Evolutionary conservation across 2,797 vertebrate genomes (phyloP).

Genomic region (Megaceryle alcyon): DNA sequence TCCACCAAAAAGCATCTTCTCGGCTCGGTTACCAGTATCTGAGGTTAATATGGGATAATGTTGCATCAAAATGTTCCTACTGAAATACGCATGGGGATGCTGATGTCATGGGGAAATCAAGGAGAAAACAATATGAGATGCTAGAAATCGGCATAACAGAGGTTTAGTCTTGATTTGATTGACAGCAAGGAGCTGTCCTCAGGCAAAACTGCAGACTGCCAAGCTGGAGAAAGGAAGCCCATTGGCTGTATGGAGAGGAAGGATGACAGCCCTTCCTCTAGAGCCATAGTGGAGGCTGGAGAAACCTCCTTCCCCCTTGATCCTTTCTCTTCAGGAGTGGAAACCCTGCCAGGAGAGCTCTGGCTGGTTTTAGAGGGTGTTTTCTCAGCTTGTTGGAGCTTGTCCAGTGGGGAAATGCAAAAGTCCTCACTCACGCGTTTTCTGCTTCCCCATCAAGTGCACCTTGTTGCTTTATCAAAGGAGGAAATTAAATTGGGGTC

Average conservation of each 20-base stretch:
- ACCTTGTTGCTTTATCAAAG: not conserved
- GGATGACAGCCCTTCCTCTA: not conserved
- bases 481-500: not conserved
- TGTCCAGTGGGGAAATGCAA: not conserved
- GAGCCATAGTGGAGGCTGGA: not conserved
- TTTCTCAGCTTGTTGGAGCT: not conserved
- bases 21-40: rapidly evolving
- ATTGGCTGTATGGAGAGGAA: not conserved
- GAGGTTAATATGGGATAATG: not conserved
- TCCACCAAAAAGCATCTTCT: not conserved
- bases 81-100: rapidly evolving
- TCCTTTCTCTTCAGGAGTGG: not conserved
- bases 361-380: not conserved
- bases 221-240: not conserved
- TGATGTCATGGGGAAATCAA: not conserved
- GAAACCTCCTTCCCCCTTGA: not conserved
- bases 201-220: not conserved
- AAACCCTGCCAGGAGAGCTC: not conserved
- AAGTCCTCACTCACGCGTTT: not conserved
- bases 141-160: not conserved
- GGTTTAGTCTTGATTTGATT: not conserved
- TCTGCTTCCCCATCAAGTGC: not conserved
- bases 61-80: not conserved
- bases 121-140: not conserved
- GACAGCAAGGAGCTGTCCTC: not conserved